phyloP scores from a whole-genome alignment of 2,888 invertebrate genomes.

The Mylabris sibirica region DNA sequence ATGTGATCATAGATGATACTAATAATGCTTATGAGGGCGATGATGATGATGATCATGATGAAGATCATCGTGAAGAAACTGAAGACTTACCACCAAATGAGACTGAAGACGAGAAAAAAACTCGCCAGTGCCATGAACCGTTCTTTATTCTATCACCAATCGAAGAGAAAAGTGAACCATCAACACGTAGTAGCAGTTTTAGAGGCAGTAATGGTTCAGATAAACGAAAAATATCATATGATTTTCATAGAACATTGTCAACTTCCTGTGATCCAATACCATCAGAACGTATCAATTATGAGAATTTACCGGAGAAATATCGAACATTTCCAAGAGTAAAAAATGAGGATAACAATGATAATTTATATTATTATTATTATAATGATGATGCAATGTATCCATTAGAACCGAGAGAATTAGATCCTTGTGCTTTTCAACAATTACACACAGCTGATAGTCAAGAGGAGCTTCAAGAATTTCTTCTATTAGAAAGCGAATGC shows the following conservation, averaged over 20 bases:
- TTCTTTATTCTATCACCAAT: slow-evolving; percentile 64
- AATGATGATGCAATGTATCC: slow-evolving; percentile 62
- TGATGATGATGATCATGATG: slow-evolving; percentile 35
- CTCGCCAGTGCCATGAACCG: slow-evolving; percentile 40
- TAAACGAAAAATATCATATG: slow-evolving; percentile 40
- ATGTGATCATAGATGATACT: no score
- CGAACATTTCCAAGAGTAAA: slow-evolving; percentile 66
- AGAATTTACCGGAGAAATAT: slow-evolving; percentile 57
- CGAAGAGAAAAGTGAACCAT: slow-evolving; percentile 67
- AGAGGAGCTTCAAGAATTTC: slow-evolving; percentile 69
- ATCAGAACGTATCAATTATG: slow-evolving; percentile 43
- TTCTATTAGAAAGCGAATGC: slow-evolving; percentile 68
- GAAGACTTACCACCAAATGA: slow-evolving; percentile 31
- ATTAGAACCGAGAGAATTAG: slow-evolving; percentile 67
- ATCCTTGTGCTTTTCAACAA: slow-evolving; percentile 66
- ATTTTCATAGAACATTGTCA: slow-evolving; percentile 47
- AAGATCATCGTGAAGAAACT: slow-evolving; percentile 33
- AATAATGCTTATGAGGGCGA: slow-evolving; percentile 18
- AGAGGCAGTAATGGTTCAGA: slow-evolving; percentile 54
- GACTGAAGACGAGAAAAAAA: slow-evolving; percentile 25
- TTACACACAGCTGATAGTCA: slow-evolving; percentile 68
- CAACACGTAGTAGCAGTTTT: slow-evolving; percentile 61
- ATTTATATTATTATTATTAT: slow-evolving; percentile 41
- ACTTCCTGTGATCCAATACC: slow-evolving; percentile 58
- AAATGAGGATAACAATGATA: slow-evolving; percentile 54